Conservation (phyloP, 64 coral and sea anemone genomes). For the Stichodactyla helianthus region DNA sequence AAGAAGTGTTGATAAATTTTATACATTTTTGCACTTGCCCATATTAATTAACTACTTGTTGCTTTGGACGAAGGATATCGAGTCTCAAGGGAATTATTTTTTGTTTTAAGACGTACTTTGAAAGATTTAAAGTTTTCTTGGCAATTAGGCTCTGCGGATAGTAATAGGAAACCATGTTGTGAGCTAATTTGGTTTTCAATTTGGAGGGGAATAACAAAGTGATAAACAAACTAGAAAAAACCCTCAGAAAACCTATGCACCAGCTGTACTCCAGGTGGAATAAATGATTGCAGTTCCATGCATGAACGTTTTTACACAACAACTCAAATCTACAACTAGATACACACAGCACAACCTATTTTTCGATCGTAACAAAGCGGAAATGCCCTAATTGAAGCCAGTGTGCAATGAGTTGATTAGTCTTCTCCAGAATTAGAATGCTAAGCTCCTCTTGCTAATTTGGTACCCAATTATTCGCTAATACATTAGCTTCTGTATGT, state of each 20-base stretch:
- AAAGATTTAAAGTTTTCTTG: too few relatives aligned
- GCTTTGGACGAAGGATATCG: background rate
- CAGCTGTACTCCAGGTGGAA: background rate
- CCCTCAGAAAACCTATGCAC: background rate
- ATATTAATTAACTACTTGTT: too few relatives aligned
- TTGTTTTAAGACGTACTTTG: background rate
- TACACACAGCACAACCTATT: background rate
- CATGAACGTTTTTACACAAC: slow-evolving; percentile 2
- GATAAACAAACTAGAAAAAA: background rate
- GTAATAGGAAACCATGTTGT: too few relatives aligned
- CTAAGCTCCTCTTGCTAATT: background rate
- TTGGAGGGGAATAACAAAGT: too few relatives aligned
- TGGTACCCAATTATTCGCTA: background rate
- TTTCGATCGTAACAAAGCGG: background rate
- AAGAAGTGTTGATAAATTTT: too few relatives aligned
- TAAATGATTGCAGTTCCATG: background rate
- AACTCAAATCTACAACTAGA: background rate
- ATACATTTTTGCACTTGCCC: too few relatives aligned
- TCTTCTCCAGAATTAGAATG: background rate
- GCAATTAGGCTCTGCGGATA: too few relatives aligned
- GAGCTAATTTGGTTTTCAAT: too few relatives aligned
- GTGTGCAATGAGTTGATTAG: background rate
- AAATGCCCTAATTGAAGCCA: background rate
- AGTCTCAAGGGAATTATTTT: background rate
- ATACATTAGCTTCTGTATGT: background rate